These are phyloP conservation scores for Python bivittatus DNA, from an alignment of 2,113 vertebrate species.

Conservation along the genomic window DNA sequence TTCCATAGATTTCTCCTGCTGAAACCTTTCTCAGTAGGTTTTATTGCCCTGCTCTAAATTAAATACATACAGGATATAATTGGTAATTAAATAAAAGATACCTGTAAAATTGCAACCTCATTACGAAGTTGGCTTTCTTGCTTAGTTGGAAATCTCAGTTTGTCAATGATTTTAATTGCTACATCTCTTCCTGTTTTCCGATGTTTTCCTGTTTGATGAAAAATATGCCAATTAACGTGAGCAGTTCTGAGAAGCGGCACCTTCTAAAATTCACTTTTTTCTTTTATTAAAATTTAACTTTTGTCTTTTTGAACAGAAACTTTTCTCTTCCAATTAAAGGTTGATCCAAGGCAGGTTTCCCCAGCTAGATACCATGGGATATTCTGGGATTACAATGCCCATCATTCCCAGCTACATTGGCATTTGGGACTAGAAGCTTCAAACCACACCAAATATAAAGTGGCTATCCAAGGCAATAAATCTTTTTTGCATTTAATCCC, in stretches of 20 bases:
- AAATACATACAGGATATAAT: conserved; percentile 39
- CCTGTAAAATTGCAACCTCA: conserved; percentile 98
- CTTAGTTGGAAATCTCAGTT: conserved; percentile 95
- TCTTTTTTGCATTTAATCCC: conserved; percentile 20
- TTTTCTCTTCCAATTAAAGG: not conserved
- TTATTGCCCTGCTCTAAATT: conserved; percentile 37
- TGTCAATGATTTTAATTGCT: conserved; percentile 98
- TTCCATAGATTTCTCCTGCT: conserved; percentile 1
- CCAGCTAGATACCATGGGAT: not conserved
- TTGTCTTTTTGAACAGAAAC: not conserved
- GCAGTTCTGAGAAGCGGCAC: conserved; percentile 33
- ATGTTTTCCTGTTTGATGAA: conserved; percentile 87
- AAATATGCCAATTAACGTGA: conserved; percentile 44
- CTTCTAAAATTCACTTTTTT: conserved; percentile 17
- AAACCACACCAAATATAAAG: not conserved
- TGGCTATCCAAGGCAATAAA: not conserved
- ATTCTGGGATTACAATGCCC: not conserved
- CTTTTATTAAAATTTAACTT: conserved; percentile 15
- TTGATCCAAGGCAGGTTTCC: not conserved
- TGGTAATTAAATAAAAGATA: conserved; percentile 65
- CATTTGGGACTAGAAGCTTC: no score
- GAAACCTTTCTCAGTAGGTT: conserved; percentile 13
- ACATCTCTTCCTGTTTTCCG: conserved; percentile 97
- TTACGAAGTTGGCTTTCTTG: conserved; percentile 97
- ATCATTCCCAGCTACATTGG: not conserved